Percentiles rank a stretch among this genome's conserved stretches.
These are phyloP conservation scores for Parascotia fuliginaria DNA, from an alignment of 2,888 invertebrate species.

Conservation along the genomic window DNA sequence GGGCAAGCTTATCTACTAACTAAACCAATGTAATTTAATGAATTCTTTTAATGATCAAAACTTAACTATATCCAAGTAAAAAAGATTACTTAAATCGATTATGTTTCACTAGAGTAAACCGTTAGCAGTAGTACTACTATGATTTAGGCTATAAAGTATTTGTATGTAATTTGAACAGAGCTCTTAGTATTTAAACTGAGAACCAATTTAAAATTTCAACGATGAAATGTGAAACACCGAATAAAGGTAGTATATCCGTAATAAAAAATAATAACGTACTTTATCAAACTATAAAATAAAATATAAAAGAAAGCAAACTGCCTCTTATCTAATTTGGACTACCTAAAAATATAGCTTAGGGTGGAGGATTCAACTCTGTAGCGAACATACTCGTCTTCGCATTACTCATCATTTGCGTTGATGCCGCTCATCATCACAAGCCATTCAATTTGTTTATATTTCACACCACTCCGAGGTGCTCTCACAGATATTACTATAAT, in stretches of 20 bases:
- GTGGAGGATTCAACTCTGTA: neutral
- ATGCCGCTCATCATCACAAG: conserved; percentile 73
- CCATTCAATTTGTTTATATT: conserved; percentile 85
- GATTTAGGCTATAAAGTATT: too few relatives aligned
- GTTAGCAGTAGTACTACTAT: too few relatives aligned
- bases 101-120: too few relatives aligned
- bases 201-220: too few relatives aligned
- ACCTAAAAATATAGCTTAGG: neutral
- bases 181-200: too few relatives aligned
- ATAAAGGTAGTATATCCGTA: neutral
- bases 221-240: too few relatives aligned
- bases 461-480: conserved; percentile 81
- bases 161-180: too few relatives aligned
- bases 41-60: too few relatives aligned
- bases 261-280: neutral
- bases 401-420: conserved; percentile 82
- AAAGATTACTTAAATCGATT: too few relatives aligned
- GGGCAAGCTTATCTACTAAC: too few relatives aligned
- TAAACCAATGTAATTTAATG: too few relatives aligned
- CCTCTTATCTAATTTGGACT: neutral
- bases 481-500: conserved; percentile 68
- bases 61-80: too few relatives aligned
- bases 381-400: conserved; percentile 40
- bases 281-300: neutral
- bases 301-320: neutral